Conservation (phyloP, 2,888 invertebrate species). For the Lepidonotus clava region DNA sequence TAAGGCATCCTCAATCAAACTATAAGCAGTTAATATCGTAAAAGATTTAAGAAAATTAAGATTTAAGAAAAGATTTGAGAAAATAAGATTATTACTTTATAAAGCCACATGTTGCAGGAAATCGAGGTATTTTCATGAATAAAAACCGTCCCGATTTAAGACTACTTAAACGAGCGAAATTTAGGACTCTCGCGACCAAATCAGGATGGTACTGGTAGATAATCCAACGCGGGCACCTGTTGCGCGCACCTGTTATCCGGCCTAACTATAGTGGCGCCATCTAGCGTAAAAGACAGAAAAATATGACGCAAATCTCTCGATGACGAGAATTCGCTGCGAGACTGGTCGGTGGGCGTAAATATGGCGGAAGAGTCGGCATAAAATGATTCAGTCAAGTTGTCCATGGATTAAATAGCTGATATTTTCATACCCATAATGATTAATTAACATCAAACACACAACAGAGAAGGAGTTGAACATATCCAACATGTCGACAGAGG, state of each 20-base stretch:
- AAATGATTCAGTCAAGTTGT: conserved; percentile 21
- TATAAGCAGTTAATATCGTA: too few species aligned
- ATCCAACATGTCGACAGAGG: conserved; percentile 65
- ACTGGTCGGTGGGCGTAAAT: conserved; percentile 57
- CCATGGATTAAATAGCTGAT: background rate
- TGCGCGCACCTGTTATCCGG: background rate
- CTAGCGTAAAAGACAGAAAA: background rate
- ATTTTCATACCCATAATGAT: background rate
- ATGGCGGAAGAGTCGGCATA: conserved; percentile 55
- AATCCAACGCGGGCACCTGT: too few species aligned
- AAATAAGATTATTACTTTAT: too few species aligned
- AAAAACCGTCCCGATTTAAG: too few species aligned
- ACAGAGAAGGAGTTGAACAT: background rate
- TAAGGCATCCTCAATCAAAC: too few species aligned
- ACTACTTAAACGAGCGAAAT: too few species aligned
- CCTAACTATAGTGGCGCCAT: background rate
- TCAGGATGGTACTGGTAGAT: too few species aligned
- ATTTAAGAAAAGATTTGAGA: too few species aligned
- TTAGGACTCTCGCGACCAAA: too few species aligned
- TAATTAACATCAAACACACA: background rate
- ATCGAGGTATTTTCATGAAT: too few species aligned
- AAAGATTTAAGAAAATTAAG: too few species aligned
- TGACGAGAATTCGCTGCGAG: conserved; percentile 45
- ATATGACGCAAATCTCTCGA: background rate
- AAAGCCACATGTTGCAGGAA: too few species aligned